Evolutionary conservation across 2,888 invertebrate genomes (phyloP).

Genomic region (Exephanes ischioxanthus): DNA sequence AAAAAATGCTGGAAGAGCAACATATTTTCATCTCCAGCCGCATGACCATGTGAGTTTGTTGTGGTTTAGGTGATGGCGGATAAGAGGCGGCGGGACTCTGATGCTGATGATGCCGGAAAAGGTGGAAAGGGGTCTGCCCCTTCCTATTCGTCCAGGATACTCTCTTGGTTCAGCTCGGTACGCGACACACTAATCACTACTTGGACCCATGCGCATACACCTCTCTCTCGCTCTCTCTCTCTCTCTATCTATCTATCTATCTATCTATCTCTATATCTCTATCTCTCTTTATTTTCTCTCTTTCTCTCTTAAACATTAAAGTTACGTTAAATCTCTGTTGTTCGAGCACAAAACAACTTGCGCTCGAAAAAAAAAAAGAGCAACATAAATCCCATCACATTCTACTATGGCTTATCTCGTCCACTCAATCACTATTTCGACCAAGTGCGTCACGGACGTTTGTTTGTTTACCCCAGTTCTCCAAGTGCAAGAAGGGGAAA

Average conservation of each 20-base stretch:
- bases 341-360: neutral
- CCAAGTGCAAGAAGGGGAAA: neutral
- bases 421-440: neutral
- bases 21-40: constrained; percentile 53
- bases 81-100: constrained; percentile 83
- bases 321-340: constrained; percentile 7
- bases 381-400: constrained; percentile 6
- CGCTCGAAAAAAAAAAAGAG: neutral
- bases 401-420: neutral
- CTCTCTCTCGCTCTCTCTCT: constrained; percentile 59
- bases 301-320: too few species aligned
- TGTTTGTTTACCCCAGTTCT: neutral
- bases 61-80: constrained; percentile 84
- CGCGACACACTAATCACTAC: constrained; percentile 83
- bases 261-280: too few species aligned
- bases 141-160: constrained; percentile 84
- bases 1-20: neutral
- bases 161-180: constrained; percentile 85
- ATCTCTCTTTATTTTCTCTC: too few species aligned
- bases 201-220: constrained; percentile 84
- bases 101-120: constrained; percentile 82
- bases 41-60: constrained; percentile 82
- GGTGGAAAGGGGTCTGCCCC: constrained; percentile 81
- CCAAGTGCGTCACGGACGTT: neutral
- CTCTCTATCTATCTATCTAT: neutral